These are phyloP conservation scores for Scophthalmus maximus DNA, from an alignment of 2,113 vertebrate genomes.

Conservation along the genomic window DNA sequence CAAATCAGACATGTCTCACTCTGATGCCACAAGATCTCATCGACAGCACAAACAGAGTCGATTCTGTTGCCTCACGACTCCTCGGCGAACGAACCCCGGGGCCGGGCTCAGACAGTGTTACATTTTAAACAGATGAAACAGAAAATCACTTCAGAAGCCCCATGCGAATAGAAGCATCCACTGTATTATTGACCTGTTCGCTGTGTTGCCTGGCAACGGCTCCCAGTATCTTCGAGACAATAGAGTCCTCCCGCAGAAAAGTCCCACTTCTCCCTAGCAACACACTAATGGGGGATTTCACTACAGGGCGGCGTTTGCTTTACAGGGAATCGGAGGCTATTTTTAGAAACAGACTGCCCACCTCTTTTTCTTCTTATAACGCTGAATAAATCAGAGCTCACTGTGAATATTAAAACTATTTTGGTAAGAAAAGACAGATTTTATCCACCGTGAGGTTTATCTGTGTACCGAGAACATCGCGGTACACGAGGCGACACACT, in stretches of 20 bases:
- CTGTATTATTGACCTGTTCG: constrained; percentile 74
- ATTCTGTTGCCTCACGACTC: neutral
- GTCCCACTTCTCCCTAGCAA: constrained; percentile 71
- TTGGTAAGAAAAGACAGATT: neutral
- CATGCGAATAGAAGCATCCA: constrained; percentile 39
- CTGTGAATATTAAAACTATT: constrained; percentile 1
- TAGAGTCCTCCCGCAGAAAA: constrained; percentile 54
- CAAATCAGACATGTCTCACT: constrained; percentile 3
- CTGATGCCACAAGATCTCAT: too few relatives aligned
- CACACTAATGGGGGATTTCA: constrained; percentile 57
- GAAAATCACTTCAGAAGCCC: constrained; percentile 66
- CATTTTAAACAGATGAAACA: constrained; percentile 65
- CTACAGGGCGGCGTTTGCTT: constrained; percentile 23
- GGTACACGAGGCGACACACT: neutral
- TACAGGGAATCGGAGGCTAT: constrained; percentile 50
- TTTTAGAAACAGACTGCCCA: constrained; percentile 61
- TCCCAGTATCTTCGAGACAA: constrained; percentile 65
- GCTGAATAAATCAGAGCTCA: constrained; percentile 3
- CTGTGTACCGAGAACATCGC: constrained; percentile 5
- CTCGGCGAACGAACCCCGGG: too few relatives aligned
- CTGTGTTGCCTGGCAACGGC: constrained; percentile 81
- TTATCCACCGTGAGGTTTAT: constrained; percentile 10
- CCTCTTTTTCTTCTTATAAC: neutral
- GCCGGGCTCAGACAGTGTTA: constrained; percentile 49
- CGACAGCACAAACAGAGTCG: neutral